phyloP scores from a whole-genome alignment of 2,888 invertebrate species.

The Cerceris ruficornis region DNA sequence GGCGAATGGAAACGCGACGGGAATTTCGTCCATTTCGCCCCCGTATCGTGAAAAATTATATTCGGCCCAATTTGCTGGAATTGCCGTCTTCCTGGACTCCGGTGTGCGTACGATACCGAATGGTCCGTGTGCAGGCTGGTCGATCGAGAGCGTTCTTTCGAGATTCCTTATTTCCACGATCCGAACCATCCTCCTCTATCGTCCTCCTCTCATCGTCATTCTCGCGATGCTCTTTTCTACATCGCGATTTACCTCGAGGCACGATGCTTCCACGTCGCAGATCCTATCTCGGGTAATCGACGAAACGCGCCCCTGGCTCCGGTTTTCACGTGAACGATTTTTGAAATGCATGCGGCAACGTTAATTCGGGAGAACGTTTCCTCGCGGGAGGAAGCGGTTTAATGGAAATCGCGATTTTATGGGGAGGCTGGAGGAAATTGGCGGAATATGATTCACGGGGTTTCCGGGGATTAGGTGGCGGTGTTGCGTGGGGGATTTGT shows the following conservation, averaged over 20 bases:
- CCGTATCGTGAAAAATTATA: constrained; percentile 67
- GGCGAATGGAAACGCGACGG: constrained; percentile 43
- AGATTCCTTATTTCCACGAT: neutral
- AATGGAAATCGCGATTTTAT: too few species aligned
- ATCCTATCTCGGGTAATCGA: constrained; percentile 35
- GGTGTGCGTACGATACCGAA: neutral
- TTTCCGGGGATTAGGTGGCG: too few species aligned
- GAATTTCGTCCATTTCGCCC: constrained; percentile 50
- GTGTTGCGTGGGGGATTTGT: too few species aligned
- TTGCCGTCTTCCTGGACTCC: constrained; percentile 48
- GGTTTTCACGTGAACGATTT: constrained; percentile 40
- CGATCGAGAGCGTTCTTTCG: neutral
- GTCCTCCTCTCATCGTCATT: neutral
- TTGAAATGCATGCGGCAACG: constrained; percentile 16
- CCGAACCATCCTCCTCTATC: neutral
- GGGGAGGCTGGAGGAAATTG: too few species aligned
- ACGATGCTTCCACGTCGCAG: constrained; percentile 2
- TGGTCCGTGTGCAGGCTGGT: neutral
- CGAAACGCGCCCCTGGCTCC: constrained; percentile 19
- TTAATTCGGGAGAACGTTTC: constrained; percentile 28
- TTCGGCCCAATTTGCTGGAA: constrained; percentile 61
- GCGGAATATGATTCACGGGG: too few species aligned
- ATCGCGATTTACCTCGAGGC: constrained; percentile 4
- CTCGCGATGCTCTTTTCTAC: neutral
- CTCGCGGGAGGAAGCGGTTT: neutral